Evolutionary conservation across 2,113 vertebrate genomes (phyloP), one percentile per base, ranked within the genome.

Genomic region (Danionella cerebrum): DNA sequence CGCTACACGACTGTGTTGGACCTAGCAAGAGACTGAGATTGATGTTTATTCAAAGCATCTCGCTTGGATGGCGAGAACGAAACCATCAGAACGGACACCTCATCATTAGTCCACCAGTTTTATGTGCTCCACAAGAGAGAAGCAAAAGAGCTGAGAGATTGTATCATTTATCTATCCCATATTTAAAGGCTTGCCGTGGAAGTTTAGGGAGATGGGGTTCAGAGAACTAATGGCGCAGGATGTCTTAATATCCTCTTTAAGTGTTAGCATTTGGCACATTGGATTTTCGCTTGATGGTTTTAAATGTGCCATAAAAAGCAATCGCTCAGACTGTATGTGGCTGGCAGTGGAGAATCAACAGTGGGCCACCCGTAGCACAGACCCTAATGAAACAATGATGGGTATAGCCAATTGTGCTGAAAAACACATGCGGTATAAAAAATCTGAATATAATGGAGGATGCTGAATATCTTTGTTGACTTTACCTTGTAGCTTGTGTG

Each of bases 21-120:
- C 48, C 54, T 72, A 62, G 70, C 66, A 72, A 27, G 67, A 25
- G 72, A 76, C 63, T 18, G 75, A 86, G 86, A 88, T 84, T 84
- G 83, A 88, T 88, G 86, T 86, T 88, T 88, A 87, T 87, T 87
- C 85, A 86, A 77, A 79, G 71, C 59, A 62, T 44, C 57, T 53
- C 13, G 39, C 69, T 69, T 65, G 64, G 27, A 78, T 38, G 59
- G 65, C 73, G 47, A 84, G 80, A 79, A 76, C 78, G 72, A 82
- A 81, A 78, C 71, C 75, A 68, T 79, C 64, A 78, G 76, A 73
- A 76, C 72, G 79, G 83, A 86, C 84, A 80, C 77, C 80, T 78
- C 64, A 59, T 75, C 82, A 84, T 88, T 84, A 84, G 79, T 83
- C 77, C 78, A 72, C 71, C 65, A 68, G 82, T 82, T 86, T 82